Evolutionary conservation across 92 coral and sea anemone species (phyloP), one percentile per base, ranked within the genome.

Genomic region (Porites rus): DNA sequence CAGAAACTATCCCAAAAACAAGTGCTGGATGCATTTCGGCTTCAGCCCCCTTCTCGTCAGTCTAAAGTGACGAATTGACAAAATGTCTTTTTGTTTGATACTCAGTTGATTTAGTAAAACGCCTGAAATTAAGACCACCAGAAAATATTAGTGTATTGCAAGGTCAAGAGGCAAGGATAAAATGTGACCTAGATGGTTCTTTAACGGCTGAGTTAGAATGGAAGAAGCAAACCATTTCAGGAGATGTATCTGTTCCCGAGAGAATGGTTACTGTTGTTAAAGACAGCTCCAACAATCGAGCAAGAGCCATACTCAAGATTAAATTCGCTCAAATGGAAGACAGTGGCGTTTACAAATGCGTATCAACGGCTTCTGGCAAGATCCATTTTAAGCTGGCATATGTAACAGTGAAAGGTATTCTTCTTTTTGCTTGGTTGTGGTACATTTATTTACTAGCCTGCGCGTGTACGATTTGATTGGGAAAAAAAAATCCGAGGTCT

Each of bases 281-380:
- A 18, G 88, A 85, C 67, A 10, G 50, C 62, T 9, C 62, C 61
- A 51, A 31, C 12, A 89, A 70, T 51, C 19, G 28, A 22, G 43
- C 24, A 17, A 74, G 78, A 62, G 69, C 78, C 2, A 65, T 66
- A 19, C 54, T 89, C 20, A 78, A 22, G 80, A 84, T 89, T 16
- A 66, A 51, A 64, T 72, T 78, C 72, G 83, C 78, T 38, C 77
- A 71, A 24, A 64, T 43, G 59, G 19, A 72, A 67, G 92, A 89
- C 58, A 38, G 71, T 73, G 92, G 89, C 6, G 59, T 19, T 10
- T 89, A 84, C 65, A 63, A 70, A 16, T 89, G 92, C 60, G 72
- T 83, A 18, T 31, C 79, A 24, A 59, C 69, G 6, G 80, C 22
- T 56, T 22, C 10, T 31, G 51, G 56, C 75, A 70, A 22, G 52